Base-by-base conservation (phyloP, 2,797 vertebrate genomes). In the Sebastes melanostomus region DNA sequence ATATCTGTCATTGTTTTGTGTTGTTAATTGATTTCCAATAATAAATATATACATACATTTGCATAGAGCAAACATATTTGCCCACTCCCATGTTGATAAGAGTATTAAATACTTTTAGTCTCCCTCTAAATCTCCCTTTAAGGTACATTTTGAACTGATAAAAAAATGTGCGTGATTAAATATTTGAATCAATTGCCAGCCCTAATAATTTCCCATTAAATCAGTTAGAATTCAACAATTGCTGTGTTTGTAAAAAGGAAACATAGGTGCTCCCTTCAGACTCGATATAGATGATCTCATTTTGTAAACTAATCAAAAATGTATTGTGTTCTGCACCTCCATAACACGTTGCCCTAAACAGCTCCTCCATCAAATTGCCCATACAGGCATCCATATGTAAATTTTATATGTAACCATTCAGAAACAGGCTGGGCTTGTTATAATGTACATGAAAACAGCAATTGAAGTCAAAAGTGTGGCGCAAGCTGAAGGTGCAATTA, bases 401-500 rank as follows among this genome's bases (percentile, higher is more conserved):
- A 92, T 93, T 78, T 89, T 79, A 90, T 60, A 82, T 62, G 71
- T 68, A 75, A 66, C 75, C 81, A 81, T 86, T 89, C 61, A 63
- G 72, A 83, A 83, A 83, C 67, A 80, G 83, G 60, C 76, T 66
- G 66, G 62, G 71, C 63, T 85, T 75, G 80, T 90, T 84, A 78
- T 87, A 85, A 91, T 87, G 81, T 65, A 86, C 83, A 77, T 81
- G 77, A 87, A 92, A 94, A 93, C 85, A 89, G 89, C 89, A 85
- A 89, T 80, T 85, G 82, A 90, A 94, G 86, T 88, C 88, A 86
- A 92, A 90, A 86, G 62, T 63, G 80, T 80, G 71, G 87, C 55
- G 24, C 86, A 85, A 89, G 90, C 90, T 86, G 91, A 93, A 91
- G 81, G 79, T 67, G 85, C 91, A 93, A 94, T 96, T 94, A 95